These are phyloP conservation scores for Suncus etruscus DNA, from an alignment of 2,113 vertebrate genomes.

Conservation along the genomic window DNA sequence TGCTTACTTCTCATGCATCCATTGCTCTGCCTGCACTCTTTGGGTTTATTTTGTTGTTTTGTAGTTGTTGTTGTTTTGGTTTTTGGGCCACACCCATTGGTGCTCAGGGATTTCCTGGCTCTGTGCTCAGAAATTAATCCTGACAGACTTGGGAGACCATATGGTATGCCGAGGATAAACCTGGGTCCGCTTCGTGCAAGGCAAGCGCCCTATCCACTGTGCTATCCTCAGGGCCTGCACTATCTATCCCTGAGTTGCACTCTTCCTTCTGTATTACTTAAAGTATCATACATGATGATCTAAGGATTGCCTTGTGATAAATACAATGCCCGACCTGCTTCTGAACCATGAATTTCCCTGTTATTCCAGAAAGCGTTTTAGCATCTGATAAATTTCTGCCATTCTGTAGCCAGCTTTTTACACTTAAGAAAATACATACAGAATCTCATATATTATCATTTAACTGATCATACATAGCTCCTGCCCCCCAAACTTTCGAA, in stretches of 20 bases:
- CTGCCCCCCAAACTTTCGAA: background rate
- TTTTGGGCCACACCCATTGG: too few relatives aligned
- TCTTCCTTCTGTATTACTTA: background rate
- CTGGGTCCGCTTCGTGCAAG: too few relatives aligned
- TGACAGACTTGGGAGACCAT: too few relatives aligned
- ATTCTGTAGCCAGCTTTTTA: slow-evolving; percentile 18
- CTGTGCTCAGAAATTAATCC: too few relatives aligned
- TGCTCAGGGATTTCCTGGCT: too few relatives aligned
- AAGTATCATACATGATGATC: background rate
- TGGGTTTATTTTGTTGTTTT: background rate
- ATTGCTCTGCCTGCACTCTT: background rate
- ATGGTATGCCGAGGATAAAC: too few relatives aligned
- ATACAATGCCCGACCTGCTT: background rate
- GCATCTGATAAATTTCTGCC: background rate
- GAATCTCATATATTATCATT: background rate
- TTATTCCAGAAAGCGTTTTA: slow-evolving; percentile 27
- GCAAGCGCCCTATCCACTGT: too few relatives aligned
- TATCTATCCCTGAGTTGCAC: too few relatives aligned
- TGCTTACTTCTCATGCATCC: background rate
- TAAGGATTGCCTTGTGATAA: background rate
- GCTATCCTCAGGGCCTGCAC: too few relatives aligned
- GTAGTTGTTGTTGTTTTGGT: too few relatives aligned
- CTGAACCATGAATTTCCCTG: background rate
- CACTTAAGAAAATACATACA: background rate
- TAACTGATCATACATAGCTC: background rate